Evolutionary conservation across 2,797 vertebrate genomes (phyloP).

Genomic region (Mormyrops attenuatus): DNA sequence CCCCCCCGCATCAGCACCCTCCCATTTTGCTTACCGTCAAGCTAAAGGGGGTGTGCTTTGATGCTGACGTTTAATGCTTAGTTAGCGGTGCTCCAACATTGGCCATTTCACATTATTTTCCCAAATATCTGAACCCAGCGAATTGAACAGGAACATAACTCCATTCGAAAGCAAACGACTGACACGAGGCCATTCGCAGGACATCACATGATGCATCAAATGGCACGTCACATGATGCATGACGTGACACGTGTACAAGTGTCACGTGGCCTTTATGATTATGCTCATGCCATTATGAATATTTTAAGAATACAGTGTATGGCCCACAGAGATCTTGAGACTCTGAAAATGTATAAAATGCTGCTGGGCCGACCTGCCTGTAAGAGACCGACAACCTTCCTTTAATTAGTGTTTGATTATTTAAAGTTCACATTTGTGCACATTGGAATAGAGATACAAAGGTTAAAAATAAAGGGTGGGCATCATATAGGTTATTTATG

Average conservation of each 20-base stretch:
- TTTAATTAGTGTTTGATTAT: neutral
- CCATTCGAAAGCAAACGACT: neutral
- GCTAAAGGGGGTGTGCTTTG: neutral
- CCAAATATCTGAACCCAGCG: neutral
- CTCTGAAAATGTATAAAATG: neutral
- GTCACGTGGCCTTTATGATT: neutral
- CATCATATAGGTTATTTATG: neutral
- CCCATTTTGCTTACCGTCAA: neutral
- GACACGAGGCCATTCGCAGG: neutral
- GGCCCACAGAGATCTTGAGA: neutral
- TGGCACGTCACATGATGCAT: neutral
- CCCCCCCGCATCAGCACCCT: neutral
- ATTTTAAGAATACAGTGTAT: neutral
- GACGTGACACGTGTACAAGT: neutral
- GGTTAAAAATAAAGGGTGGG: neutral
- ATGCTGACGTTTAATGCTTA: neutral
- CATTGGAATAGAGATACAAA: neutral
- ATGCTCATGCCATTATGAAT: neutral
- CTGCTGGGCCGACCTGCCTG: neutral
- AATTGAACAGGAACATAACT: neutral
- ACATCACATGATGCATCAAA: neutral
- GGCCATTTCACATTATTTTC: neutral
- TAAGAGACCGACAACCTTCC: neutral
- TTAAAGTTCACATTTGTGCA: neutral
- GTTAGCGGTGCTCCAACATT: neutral